Evolutionary conservation across 1,140 invertebrate species (phyloP), one percentile per base, ranked within the genome.

Genomic region (Centruroides vittatus): DNA sequence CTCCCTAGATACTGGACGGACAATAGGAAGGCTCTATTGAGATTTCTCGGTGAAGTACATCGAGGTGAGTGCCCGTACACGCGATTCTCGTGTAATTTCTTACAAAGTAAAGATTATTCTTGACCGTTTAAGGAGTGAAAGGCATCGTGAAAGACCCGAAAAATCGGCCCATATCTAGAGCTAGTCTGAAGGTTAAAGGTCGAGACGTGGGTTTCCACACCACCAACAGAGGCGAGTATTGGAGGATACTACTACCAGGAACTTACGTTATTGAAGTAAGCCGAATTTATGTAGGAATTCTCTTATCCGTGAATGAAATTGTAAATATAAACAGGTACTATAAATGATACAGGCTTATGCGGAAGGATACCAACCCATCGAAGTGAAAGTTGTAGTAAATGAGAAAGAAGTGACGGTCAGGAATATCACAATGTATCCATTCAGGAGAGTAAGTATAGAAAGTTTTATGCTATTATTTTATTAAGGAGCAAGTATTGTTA

Each of bases 41-140:
- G 87, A 72, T 93, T 87, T 71, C 70, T 93, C 67, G 87, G 85
- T 5, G 89, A 93, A 75, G 89, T 85, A 1, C 89, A 93, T 71
- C 62, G 65, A 62, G 69, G 67, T 68, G 73, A 54, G n/a, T 23
- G 23, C 23, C 23, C 23, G 23, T 23, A 23, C 23, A 23, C 23
- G 23, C 23, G 2, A 23, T 23, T 23, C 23, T 23, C 23, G 23
- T 23, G 23, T 23, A 41, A 6, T 41, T 41, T 41, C 41, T 41
- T 41, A 6, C 41, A 41, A 41, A 41, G 0, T 41, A 41, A 41
- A 6, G 1, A 0, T 6, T 41, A 41, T 2, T 41, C 8, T 41
- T 6, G 41, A 41, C 3, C 0, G 1, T 8, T 41, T 41, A 41
- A 65, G 64, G 93, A 34, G 79, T 97, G 0, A 83, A 86, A 65